Evolutionary conservation across 2,797 vertebrate genomes (phyloP).

Genomic region (Schizothorax lantsangensis): DNA sequence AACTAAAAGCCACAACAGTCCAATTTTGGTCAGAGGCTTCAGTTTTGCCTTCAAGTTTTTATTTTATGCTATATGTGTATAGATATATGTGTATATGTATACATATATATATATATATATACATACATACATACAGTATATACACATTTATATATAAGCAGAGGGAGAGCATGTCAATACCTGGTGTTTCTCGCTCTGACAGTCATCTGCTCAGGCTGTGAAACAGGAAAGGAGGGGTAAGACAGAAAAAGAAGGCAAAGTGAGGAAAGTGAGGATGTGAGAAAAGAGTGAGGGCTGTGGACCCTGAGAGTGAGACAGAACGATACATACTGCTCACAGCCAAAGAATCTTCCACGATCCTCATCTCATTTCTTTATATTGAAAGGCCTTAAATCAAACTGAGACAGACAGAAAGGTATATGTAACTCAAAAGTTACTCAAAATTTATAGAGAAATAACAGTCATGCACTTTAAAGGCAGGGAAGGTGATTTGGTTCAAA

Average conservation of each 20-base stretch:
- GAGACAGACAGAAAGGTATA: not conserved
- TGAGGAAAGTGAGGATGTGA: conserved; percentile 24
- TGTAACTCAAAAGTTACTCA: not conserved
- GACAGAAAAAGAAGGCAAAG: conserved; percentile 36
- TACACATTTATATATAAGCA: not conserved
- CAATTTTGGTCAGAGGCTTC: not conserved
- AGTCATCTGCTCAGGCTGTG: conserved; percentile 2
- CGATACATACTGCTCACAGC: not conserved
- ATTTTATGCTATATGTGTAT: not conserved
- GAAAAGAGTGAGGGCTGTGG: not conserved
- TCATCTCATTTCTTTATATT: not conserved
- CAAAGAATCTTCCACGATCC: not conserved
- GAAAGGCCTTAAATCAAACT: not conserved
- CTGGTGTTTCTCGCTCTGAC: conserved; percentile 33
- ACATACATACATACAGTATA: no score
- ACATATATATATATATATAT: not conserved
- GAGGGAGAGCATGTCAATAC: not conserved
- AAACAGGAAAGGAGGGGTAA: not conserved
- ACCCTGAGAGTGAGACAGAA: no score
- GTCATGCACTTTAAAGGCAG: not conserved
- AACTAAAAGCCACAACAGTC: not conserved
- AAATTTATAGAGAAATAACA: not conserved
- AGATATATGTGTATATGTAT: no score
- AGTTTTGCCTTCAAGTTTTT: not conserved
- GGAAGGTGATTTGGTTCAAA: not conserved